Base-by-base conservation (phyloP, 2,797 vertebrate genomes). In the Denticeps clupeoides region DNA sequence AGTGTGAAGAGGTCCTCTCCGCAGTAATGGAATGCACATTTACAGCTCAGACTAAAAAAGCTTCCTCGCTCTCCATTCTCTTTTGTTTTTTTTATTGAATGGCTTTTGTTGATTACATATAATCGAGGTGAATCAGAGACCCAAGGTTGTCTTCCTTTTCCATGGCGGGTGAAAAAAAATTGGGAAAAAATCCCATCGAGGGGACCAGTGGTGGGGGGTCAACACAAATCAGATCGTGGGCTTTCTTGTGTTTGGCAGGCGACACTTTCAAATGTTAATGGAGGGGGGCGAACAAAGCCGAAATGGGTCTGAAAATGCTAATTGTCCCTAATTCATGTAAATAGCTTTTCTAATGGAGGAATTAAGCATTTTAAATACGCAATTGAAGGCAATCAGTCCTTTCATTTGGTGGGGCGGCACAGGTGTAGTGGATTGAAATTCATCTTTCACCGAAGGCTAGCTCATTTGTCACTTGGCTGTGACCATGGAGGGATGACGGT, bases 201-300 rank as follows among this genome's bases (percentile, higher is more conserved):
- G 66, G 67, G 62, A 62, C 69, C 72, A 18, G 75, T n/a, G 59
- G 60, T 60, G 65, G 64, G 60, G 67, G 80, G 78, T 81, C 81
- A 83, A 71, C 50, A 51, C 60, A 76, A 85, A 85, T 88, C 83
- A 84, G 82, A 86, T 78, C 74, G 62, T 57, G 72, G 62, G 71
- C 71, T 78, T 86, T 84, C 82, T 87, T 80, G 73, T 72, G 74
- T 85, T 86, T 86, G 84, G 79, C 85, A 87, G 83, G 78, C 82
- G 78, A 85, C 83, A 90, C 84, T 89, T 89, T 87, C 78, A 85
- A 89, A 86, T 80, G 83, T 84, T 87, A 92, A 89, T 88, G 83
- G 85, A 76, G 72, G 67, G n/a, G 67, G 77, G 72, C 72, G 84
- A 83, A 81, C 84, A 87, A 87, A 87, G 79, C 79, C 75, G 81